Conservation (phyloP, 2,113 vertebrate genomes). For the Passer domesticus region DNA sequence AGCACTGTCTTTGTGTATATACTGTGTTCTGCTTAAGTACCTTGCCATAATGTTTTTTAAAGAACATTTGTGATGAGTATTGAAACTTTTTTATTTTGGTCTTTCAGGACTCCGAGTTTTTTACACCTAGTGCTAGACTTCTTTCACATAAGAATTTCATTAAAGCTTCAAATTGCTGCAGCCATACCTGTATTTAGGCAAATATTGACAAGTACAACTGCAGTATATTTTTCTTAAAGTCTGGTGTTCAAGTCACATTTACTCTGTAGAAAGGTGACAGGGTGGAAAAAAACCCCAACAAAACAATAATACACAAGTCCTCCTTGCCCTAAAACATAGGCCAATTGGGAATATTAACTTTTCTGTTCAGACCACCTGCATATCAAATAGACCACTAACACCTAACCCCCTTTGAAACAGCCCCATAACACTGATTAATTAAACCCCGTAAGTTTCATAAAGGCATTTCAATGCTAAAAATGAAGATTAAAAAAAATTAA, state of each 20-base stretch:
- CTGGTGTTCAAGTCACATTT: neutral
- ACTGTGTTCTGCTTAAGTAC: neutral
- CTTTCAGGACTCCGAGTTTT: neutral
- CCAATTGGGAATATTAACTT: neutral
- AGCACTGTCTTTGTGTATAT: neutral
- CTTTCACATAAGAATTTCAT: neutral
- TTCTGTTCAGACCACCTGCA: neutral
- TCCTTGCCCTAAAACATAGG: neutral
- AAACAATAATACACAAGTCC: neutral
- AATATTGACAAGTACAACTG: neutral
- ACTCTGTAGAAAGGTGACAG: neutral
- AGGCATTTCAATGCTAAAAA: neutral
- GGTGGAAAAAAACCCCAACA: fast-evolving
- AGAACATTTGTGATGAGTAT: neutral
- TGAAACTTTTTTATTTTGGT: neutral
- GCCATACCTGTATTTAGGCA: neutral
- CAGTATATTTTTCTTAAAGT: neutral
- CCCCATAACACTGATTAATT: neutral
- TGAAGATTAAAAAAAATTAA: neutral
- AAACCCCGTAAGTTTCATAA: neutral
- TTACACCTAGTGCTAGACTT: neutral
- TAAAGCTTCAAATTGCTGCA: neutral
- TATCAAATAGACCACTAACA: neutral
- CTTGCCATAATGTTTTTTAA: neutral
- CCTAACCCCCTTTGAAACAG: neutral